A percentile compares a stretch with the other conserved stretches of the same genome.
Evolutionary conservation across 1,140 invertebrate genomes (phyloP).

Genomic region (Helicoverpa zea): DNA sequence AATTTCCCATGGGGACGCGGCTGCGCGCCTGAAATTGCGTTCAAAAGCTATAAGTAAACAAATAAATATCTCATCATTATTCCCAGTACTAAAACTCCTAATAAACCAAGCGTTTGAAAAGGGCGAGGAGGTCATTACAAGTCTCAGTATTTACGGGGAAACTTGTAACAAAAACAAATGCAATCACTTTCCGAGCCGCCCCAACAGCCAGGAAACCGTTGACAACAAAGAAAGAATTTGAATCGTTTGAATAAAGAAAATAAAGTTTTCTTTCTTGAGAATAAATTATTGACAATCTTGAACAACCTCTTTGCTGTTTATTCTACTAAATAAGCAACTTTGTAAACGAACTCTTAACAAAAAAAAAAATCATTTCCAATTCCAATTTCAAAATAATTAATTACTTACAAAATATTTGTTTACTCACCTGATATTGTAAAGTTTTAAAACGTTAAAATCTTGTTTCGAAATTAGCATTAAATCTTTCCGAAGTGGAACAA

Average conservation of each 20-base stretch:
- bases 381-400: constrained; percentile 9
- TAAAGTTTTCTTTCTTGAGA: background rate
- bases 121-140: background rate
- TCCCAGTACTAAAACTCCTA: background rate
- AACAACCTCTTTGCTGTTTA: background rate
- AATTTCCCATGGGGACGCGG: background rate
- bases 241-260: constrained; percentile 1
- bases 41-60: no score
- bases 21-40: no score
- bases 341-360: background rate
- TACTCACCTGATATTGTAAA: constrained; percentile 1
- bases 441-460: constrained; percentile 24
- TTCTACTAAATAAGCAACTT: constrained; percentile 3
- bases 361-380: constrained; percentile 10
- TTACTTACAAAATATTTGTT: constrained; percentile 13
- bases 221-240: constrained; percentile 8
- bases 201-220: background rate
- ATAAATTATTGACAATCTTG: constrained; percentile 12
- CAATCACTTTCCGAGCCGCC: background rate
- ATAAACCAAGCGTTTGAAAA: constrained; percentile 1
- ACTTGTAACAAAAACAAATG: constrained; percentile 10
- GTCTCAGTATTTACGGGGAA: background rate
- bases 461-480: constrained; percentile 7
- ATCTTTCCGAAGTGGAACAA: background rate
- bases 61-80: background rate